phyloP scores from a whole-genome alignment of 2,113 vertebrate genomes.

The Oryzias curvinotus region DNA sequence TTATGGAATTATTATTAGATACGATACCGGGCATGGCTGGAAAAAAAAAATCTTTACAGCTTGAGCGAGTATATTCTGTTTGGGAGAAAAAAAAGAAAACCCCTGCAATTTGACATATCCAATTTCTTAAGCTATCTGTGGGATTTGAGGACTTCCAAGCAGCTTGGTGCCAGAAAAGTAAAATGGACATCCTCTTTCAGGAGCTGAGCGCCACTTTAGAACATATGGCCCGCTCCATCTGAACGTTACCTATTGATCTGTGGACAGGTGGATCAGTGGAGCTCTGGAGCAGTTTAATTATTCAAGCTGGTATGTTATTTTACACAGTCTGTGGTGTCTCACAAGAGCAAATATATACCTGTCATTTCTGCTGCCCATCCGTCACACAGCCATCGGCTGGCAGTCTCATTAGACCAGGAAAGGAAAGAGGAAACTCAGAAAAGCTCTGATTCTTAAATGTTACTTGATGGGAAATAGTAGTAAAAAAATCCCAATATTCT shows the following conservation, averaged over 20 bases:
- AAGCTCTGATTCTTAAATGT: neutral
- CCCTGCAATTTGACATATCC: neutral
- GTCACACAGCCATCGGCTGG: slow-evolving; percentile 50
- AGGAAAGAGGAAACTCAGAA: neutral
- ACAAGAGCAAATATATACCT: slow-evolving; percentile 59
- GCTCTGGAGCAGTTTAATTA: slow-evolving; percentile 68
- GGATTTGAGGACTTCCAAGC: slow-evolving; percentile 4
- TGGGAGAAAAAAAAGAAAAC: slow-evolving; percentile 8
- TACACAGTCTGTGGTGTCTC: slow-evolving; percentile 47
- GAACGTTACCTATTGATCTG: slow-evolving; percentile 69
- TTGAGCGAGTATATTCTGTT: slow-evolving; percentile 7
- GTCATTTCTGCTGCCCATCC: slow-evolving; percentile 52
- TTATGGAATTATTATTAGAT: slow-evolving; percentile 37
- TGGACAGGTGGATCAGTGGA: slow-evolving; percentile 48
- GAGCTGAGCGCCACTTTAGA: slow-evolving; percentile 18
- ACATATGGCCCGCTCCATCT: slow-evolving; percentile 40
- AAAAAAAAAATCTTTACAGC: slow-evolving; percentile 19
- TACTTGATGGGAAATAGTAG: no score
- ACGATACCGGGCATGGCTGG: slow-evolving; percentile 29
- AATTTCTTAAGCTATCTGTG: neutral
- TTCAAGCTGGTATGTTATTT: slow-evolving; percentile 65
- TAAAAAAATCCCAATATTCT: no score
- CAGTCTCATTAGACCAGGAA: slow-evolving; percentile 55
- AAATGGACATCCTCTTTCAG: slow-evolving; percentile 20
- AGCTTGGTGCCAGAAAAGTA: slow-evolving; percentile 18